phyloP scores from a whole-genome alignment of 2,888 invertebrate species.

The Pediacus dermestoides region DNA sequence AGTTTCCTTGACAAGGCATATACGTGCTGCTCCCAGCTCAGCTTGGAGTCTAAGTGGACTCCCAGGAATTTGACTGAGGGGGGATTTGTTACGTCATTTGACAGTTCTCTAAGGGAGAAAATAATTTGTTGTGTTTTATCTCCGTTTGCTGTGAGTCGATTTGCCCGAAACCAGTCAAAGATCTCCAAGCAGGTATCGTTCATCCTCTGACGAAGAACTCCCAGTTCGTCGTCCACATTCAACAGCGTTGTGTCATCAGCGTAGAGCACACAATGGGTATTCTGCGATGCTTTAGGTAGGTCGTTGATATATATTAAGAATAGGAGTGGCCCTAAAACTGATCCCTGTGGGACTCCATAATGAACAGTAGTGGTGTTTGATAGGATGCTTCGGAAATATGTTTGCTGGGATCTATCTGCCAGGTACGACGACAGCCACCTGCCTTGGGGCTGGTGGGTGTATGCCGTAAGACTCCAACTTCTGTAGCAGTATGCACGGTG shows the following conservation, averaged over 20 bases:
- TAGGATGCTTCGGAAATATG: too few species aligned
- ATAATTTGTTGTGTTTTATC: neutral
- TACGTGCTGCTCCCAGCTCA: neutral
- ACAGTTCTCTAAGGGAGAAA: neutral
- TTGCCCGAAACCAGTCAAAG: neutral
- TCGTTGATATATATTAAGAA: slow-evolving; percentile 2
- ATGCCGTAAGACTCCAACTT: too few species aligned
- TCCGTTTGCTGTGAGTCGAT: neutral
- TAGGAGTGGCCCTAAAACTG: too few species aligned
- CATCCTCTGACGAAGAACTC: neutral
- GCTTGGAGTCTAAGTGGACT: neutral
- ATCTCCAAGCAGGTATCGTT: neutral
- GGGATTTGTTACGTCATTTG: too few species aligned
- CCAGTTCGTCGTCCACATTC: neutral
- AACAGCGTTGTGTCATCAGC: neutral
- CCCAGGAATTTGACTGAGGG: neutral
- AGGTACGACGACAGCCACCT: too few species aligned
- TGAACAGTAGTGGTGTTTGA: too few species aligned
- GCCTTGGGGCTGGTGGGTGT: too few species aligned
- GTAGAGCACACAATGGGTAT: neutral
- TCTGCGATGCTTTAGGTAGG: neutral
- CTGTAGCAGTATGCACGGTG: too few species aligned
- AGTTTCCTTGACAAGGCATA: neutral
- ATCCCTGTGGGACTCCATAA: too few species aligned
- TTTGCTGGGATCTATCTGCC: too few species aligned